phyloP scores from a whole-genome alignment of 2,888 invertebrate genomes.

The Sminthurinus aureus region DNA sequence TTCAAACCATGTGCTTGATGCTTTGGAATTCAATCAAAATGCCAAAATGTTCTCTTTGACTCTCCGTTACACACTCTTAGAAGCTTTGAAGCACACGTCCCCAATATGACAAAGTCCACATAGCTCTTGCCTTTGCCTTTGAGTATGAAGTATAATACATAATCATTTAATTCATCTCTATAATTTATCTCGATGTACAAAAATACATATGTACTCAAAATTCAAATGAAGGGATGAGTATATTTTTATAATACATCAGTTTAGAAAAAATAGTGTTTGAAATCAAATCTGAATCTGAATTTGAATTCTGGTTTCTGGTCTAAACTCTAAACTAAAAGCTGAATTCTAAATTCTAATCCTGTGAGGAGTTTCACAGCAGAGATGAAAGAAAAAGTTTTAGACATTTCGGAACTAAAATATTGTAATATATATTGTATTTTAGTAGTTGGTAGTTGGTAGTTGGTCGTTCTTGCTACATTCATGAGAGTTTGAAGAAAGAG shows the following conservation, averaged over 20 bases:
- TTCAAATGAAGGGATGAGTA: background rate
- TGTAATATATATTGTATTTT: background rate
- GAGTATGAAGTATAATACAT: background rate
- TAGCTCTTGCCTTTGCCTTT: too few species aligned
- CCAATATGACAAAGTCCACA: too few species aligned
- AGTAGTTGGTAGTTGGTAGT: background rate
- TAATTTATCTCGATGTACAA: too few species aligned
- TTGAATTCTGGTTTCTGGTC: too few species aligned
- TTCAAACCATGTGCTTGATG: slow-evolving; percentile 46
- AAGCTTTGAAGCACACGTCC: background rate
- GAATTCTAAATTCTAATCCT: background rate
- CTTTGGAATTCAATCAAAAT: slow-evolving; percentile 42
- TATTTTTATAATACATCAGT: too few species aligned
- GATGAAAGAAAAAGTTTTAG: background rate
- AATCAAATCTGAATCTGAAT: too few species aligned
- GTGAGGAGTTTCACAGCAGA: slow-evolving; percentile 3
- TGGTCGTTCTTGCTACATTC: background rate
- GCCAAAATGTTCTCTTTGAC: slow-evolving; percentile 29
- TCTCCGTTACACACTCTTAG: background rate
- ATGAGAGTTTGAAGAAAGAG: background rate
- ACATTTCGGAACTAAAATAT: slow-evolving; percentile 7
- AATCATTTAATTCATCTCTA: slow-evolving; percentile 13
- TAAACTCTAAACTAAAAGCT: background rate
- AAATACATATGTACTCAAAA: background rate
- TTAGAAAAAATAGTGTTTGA: too few species aligned